phyloP scores from a whole-genome alignment of 2,113 vertebrate genomes.

The Cariama cristata region DNA sequence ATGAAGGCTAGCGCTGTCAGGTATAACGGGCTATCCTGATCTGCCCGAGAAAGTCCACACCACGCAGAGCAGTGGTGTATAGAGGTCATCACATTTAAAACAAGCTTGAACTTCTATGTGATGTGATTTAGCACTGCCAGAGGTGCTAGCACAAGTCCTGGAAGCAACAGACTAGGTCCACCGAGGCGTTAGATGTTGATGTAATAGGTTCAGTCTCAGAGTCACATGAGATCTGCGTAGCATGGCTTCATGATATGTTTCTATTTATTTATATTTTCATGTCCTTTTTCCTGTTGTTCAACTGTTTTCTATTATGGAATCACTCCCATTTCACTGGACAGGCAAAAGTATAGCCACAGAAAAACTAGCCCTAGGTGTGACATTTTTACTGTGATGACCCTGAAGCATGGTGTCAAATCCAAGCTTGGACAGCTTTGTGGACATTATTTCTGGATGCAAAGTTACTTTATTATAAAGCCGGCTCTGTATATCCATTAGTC shows the following conservation, averaged over 20 bases:
- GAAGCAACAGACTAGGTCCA: neutral
- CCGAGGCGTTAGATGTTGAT: neutral
- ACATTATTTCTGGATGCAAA: neutral
- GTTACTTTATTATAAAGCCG: neutral
- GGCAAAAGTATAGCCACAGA: neutral
- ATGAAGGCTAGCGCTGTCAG: neutral
- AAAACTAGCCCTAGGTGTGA: neutral
- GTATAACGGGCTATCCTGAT: neutral
- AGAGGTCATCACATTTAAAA: neutral
- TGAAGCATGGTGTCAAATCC: neutral
- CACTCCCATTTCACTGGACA: neutral
- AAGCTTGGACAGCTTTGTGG: neutral
- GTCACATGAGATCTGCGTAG: neutral
- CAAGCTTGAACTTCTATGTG: neutral
- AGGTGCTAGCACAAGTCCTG: neutral
- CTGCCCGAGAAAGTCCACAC: neutral
- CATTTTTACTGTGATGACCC: neutral
- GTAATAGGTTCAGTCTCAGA: neutral
- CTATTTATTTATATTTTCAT: neutral
- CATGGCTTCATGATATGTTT: neutral
- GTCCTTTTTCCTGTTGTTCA: neutral
- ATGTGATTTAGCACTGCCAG: neutral
- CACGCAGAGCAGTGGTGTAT: neutral
- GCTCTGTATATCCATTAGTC: neutral
- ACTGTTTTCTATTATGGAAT: neutral